Evolutionary conservation across 1,140 invertebrate species (phyloP), one percentile per base, ranked within the genome.

Genomic region (Dendroctonus valens): DNA sequence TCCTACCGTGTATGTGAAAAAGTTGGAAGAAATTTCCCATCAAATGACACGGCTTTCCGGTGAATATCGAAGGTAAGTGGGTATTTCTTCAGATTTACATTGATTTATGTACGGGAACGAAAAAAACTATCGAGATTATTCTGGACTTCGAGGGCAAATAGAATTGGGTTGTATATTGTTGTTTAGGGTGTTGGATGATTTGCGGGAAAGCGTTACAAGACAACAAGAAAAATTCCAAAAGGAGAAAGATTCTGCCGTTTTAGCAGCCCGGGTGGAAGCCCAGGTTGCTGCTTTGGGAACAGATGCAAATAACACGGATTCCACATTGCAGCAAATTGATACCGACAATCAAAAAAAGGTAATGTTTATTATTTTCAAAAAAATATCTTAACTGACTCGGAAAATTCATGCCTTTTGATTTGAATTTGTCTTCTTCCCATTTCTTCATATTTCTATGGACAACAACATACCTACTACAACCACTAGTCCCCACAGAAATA

Each of bases 221-320:
- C 86, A 87, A 71, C 72, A 83, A 8, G 87, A 88, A 57, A 79
- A 85, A 40, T 79, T 89, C 61, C 86, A 89, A 74, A 83, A 87
- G 69, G 86, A 87, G 57, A 82, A 88, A 44, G 86, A 90, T 49
- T 84, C 88, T 49, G 87, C 88, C 4, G 76, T 89, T 26, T 76
- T 91, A 12, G 86, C 87, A 3, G 84, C 85, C 48, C 81, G 84
- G 65, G 86, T 88, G 3, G 85, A 87, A 65, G 81, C 83, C 7
- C 85, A 88, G 72, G 79, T 80, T 26, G 79, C 80, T 11, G 77
- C 77, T 26, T 59, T 79, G n/a, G 76, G 78, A 44, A 75, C 77
- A 0, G 77, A 78, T 54, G 69, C 67, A n/a, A 72, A 70, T 61
- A 71, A 71, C 57, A 49, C 69, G 3, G 76, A 77, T 71, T 73